Conservation (phyloP, 2,888 invertebrate genomes). For the Drosophila nigricruria region DNA sequence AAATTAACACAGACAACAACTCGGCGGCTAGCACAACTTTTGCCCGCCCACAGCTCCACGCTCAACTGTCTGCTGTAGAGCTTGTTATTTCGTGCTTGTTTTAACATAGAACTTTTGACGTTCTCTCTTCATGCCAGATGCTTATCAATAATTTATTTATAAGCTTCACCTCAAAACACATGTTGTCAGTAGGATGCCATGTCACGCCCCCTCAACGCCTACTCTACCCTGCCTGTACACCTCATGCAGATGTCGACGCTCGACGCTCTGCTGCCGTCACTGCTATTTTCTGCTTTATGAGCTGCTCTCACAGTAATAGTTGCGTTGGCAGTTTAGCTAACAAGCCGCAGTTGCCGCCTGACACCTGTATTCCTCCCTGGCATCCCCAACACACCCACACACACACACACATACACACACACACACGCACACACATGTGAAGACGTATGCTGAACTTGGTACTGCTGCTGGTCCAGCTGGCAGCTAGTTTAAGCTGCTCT, state of each 20-base stretch:
- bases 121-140: constrained; percentile 61
- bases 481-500: constrained; percentile 3
- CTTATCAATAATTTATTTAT: constrained; percentile 82
- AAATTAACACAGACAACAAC: constrained; percentile 9
- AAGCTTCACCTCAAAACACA: constrained; percentile 80
- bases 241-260: constrained; percentile 4
- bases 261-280: constrained; percentile 4
- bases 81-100: constrained; percentile 62
- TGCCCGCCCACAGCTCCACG: neutral
- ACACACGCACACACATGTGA: constrained; percentile 4
- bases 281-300: constrained; percentile 46
- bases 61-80: constrained; percentile 17
- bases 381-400: neutral
- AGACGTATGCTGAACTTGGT: constrained; percentile 24
- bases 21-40: constrained; percentile 25
- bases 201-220: constrained; percentile 14
- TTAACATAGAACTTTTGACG: constrained; percentile 77
- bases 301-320: constrained; percentile 59
- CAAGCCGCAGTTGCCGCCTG: constrained; percentile 66
- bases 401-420: constrained; percentile 7
- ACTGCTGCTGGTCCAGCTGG: constrained; percentile 25
- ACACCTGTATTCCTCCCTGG: constrained; percentile 40
- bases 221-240: neutral
- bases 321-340: constrained; percentile 73
- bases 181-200: constrained; percentile 71